phyloP scores from a whole-genome alignment of 2,888 invertebrate genomes.

The Antheraea assamensis region DNA sequence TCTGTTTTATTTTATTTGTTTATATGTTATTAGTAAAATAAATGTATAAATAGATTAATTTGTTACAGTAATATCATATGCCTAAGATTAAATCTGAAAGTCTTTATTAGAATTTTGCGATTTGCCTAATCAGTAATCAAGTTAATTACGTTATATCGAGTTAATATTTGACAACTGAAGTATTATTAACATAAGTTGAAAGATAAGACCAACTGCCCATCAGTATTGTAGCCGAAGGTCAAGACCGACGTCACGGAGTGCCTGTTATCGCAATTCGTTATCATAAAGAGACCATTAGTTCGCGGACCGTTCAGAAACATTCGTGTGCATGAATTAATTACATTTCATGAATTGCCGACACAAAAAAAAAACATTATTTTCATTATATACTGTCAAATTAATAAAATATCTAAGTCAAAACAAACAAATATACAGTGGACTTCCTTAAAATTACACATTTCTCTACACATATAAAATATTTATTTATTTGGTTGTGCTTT shows the following conservation, averaged over 20 bases:
- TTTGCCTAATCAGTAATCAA: neutral
- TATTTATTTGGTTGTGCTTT: too few species aligned
- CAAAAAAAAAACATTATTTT: neutral
- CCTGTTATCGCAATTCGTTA: constrained; percentile 21
- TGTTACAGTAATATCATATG: neutral
- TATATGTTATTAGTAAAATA: neutral
- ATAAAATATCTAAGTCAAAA: neutral
- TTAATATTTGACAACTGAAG: neutral
- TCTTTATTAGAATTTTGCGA: neutral
- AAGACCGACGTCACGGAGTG: constrained; percentile 19
- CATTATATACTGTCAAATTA: neutral
- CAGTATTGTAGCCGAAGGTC: constrained; percentile 15
- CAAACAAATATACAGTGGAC: neutral
- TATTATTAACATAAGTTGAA: neutral
- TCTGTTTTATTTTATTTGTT: too few species aligned
- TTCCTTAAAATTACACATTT: neutral
- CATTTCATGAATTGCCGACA: neutral
- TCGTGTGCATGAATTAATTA: constrained; percentile 20
- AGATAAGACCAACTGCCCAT: constrained; percentile 15
- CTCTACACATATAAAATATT: neutral
- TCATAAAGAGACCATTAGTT: constrained; percentile 22
- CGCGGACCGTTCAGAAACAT: constrained; percentile 14
- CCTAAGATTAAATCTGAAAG: neutral
- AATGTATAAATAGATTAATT: neutral
- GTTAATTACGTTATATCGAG: neutral